Conservation (phyloP, 1,140 invertebrate genomes). For the Pseudomyrmex gracilis region DNA sequence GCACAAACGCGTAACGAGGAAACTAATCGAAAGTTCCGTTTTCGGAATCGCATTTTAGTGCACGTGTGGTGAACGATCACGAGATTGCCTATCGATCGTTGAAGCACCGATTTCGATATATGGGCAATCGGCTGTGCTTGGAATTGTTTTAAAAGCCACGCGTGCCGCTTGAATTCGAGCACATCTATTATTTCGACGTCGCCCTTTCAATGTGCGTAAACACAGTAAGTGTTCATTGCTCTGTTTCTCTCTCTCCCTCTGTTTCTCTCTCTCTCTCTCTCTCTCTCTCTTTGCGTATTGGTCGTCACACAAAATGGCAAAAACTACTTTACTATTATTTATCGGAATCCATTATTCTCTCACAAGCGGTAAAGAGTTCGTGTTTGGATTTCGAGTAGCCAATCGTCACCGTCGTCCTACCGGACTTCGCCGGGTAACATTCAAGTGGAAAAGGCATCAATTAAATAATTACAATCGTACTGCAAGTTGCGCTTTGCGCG, state of each 20-base stretch:
- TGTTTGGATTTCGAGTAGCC: conserved; percentile 41
- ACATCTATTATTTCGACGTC: conserved; percentile 64
- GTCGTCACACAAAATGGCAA: conserved; percentile 39
- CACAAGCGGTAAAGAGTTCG: conserved; percentile 52
- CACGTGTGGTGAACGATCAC: conserved; percentile 47
- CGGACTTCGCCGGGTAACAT: conserved; percentile 14
- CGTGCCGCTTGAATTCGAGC: conserved; percentile 36
- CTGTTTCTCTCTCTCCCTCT: conserved; percentile 27
- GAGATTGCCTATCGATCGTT: conserved; percentile 67
- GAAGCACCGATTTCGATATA: conserved; percentile 47
- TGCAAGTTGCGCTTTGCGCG: background rate
- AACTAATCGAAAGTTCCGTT: conserved; percentile 69
- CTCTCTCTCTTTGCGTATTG: background rate
- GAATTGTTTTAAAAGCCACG: conserved; percentile 70
- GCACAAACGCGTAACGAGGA: conserved; percentile 57
- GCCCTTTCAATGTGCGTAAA: conserved; percentile 66
- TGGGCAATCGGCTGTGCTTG: conserved; percentile 51
- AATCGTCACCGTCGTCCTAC: background rate
- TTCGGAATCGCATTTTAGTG: conserved; percentile 59
- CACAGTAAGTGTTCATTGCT: conserved; percentile 65
- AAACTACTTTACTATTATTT: conserved; percentile 58
- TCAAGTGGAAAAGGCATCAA: conserved; percentile 26
- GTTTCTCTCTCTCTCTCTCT: too few species aligned
- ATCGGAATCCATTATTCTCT: conserved; percentile 53
- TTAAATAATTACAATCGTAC: conserved; percentile 45